Conservation (phyloP, 1,140 invertebrate genomes). For the Magallana angulata region DNA sequence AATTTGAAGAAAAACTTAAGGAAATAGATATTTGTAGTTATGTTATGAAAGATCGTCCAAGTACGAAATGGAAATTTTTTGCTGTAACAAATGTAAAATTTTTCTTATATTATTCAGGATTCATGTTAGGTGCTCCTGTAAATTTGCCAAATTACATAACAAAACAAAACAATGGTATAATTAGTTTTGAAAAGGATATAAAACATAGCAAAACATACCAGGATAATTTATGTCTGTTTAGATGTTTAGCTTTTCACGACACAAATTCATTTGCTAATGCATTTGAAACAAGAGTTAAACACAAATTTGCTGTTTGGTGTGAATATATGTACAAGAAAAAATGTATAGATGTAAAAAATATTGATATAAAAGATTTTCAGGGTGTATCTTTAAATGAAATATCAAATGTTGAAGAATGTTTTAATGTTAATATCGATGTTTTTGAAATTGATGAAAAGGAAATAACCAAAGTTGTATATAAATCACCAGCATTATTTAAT, state of each 20-base stretch:
- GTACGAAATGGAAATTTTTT: neutral
- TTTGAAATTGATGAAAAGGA: conserved; percentile 1
- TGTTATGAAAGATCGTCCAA: neutral
- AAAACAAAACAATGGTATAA: neutral
- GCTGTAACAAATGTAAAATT: neutral
- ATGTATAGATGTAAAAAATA: too few relatives aligned
- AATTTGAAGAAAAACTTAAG: neutral
- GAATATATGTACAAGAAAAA: neutral
- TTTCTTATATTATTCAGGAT: too few relatives aligned
- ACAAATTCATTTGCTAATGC: too few relatives aligned
- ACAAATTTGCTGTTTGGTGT: neutral
- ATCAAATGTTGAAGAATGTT: neutral
- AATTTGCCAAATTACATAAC: conserved; percentile 12
- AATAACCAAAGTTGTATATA: neutral
- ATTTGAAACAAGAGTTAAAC: neutral
- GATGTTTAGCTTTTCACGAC: neutral
- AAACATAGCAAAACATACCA: neutral
- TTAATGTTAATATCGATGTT: neutral
- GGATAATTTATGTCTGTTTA: conserved; percentile 6
- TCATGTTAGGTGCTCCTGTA: too few relatives aligned
- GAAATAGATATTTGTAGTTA: neutral
- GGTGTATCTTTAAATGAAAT: neutral
- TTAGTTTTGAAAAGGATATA: neutral
- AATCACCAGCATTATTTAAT: too few relatives aligned
- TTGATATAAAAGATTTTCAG: neutral